phyloP scores from a whole-genome alignment of 2,797 vertebrate species.

The Avahi laniger region DNA sequence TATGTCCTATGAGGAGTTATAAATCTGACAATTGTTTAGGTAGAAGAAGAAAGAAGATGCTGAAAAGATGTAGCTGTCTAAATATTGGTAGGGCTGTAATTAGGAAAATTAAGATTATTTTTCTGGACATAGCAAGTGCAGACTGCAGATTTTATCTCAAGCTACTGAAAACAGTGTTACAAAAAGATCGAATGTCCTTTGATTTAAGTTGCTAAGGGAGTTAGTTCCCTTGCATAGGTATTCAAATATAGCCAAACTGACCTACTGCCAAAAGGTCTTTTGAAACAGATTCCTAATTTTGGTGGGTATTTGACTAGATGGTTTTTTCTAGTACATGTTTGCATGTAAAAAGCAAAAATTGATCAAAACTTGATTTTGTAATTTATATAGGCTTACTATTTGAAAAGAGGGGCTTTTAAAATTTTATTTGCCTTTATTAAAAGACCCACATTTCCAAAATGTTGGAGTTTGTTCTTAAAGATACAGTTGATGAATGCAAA shows the following conservation, averaged over 20 bases:
- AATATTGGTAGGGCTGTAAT: neutral
- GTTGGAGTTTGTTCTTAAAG: slow-evolving; percentile 53
- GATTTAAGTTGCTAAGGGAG: neutral
- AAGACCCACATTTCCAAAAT: slow-evolving; percentile 50
- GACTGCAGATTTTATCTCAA: neutral
- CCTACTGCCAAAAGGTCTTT: neutral
- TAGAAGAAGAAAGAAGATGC: neutral
- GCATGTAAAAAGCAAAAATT: neutral
- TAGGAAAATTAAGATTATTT: neutral
- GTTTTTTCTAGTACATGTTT: neutral
- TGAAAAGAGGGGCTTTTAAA: slow-evolving; percentile 44
- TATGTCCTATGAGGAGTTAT: neutral
- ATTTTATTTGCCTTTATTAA: slow-evolving; percentile 54
- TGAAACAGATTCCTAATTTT: slow-evolving; percentile 15
- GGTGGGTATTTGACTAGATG: neutral
- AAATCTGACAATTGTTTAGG: slow-evolving; percentile 20
- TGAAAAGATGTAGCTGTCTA: neutral
- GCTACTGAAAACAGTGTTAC: neutral
- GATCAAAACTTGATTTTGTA: slow-evolving; percentile 44
- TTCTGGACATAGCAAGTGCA: neutral
- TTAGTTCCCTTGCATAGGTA: neutral
- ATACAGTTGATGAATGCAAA: slow-evolving; percentile 70
- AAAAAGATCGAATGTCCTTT: neutral
- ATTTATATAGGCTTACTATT: slow-evolving; percentile 41
- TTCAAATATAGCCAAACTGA: neutral